phyloP scores from a whole-genome alignment of 2,797 vertebrate species.

The Saxicola maurus region DNA sequence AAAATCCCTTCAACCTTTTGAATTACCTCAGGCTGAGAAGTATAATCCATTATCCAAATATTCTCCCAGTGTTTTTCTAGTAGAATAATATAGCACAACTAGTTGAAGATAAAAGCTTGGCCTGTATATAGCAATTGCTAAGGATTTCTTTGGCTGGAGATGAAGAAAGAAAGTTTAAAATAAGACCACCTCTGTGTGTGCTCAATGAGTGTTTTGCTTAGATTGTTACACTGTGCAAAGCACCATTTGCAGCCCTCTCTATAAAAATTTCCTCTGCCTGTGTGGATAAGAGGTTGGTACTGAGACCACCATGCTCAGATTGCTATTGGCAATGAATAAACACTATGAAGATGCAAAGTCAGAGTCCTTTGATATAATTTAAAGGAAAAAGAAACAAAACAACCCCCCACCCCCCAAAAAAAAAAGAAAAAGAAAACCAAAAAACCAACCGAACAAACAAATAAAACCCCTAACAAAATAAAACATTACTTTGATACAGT shows the following conservation, averaged over 20 bases:
- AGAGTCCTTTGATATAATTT: not conserved
- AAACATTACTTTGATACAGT: not conserved
- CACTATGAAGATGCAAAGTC: not conserved
- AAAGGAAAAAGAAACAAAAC: not conserved
- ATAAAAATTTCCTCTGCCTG: not conserved
- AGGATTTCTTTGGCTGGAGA: slow-evolving; percentile 39
- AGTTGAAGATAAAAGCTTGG: slow-evolving; percentile 28
- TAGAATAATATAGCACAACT: not conserved
- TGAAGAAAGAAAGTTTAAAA: slow-evolving; percentile 35
- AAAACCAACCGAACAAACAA: too few species aligned
- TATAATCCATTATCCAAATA: slow-evolving; percentile 57
- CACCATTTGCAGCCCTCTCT: not conserved
- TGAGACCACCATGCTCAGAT: not conserved
- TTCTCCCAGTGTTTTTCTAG: slow-evolving; percentile 12
- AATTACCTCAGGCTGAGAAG: slow-evolving; percentile 39
- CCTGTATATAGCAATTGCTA: not conserved
- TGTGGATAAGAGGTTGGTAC: not conserved
- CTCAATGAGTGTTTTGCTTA: slow-evolving; percentile 1
- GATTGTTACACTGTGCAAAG: not conserved
- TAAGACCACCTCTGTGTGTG: not conserved
- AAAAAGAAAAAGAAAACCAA: too few species aligned
- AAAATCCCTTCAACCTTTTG: slow-evolving; percentile 40
- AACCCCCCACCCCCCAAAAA: accelerated
- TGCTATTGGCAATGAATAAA: not conserved
- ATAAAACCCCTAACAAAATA: not conserved